Evolutionary conservation across 2,888 invertebrate species (phyloP).

Genomic region (Orchestes rusci): DNA sequence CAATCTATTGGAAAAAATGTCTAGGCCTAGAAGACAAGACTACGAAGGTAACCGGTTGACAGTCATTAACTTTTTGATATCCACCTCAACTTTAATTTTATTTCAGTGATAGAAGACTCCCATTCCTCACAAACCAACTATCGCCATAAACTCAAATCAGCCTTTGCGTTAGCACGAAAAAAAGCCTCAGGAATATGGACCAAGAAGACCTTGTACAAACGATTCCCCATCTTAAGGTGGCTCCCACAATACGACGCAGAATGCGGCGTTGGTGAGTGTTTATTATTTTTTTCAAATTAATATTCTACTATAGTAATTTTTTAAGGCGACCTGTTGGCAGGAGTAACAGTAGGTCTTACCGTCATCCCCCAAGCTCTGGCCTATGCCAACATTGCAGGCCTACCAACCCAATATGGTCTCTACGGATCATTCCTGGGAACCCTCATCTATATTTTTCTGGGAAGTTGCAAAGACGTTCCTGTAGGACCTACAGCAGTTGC

Average conservation of each 20-base stretch:
- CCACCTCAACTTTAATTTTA: too few relatives aligned
- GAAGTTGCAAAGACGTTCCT: slow-evolving; percentile 88
- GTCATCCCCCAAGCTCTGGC: slow-evolving; percentile 88
- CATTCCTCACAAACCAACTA: slow-evolving; percentile 13
- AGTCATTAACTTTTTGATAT: too few relatives aligned
- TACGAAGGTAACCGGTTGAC: too few relatives aligned
- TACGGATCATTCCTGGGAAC: slow-evolving; percentile 90
- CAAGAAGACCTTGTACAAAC: slow-evolving; percentile 65
- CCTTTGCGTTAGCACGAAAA: slow-evolving; percentile 42
- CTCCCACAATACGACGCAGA: slow-evolving; percentile 67
- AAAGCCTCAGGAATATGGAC: slow-evolving; percentile 50
- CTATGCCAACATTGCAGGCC: slow-evolving; percentile 53
- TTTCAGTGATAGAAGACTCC: slow-evolving; percentile 17
- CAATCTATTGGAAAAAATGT: too few relatives aligned
- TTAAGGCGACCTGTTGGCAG: slow-evolving; percentile 78
- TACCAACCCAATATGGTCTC: slow-evolving; percentile 77
- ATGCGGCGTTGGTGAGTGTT: slow-evolving; percentile 69
- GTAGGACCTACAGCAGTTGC: slow-evolving; percentile 91
- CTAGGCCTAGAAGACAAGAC: too few relatives aligned
- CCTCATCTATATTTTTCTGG: slow-evolving; percentile 83
- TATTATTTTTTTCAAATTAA: too few relatives aligned
- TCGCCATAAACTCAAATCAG: slow-evolving; percentile 28
- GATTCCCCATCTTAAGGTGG: slow-evolving; percentile 71
- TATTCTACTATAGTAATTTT: slow-evolving; percentile 46
- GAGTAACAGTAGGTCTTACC: slow-evolving; percentile 81